These are phyloP conservation scores for Peucedramus taeniatus DNA, from an alignment of 2,113 vertebrate species.

Conservation along the genomic window DNA sequence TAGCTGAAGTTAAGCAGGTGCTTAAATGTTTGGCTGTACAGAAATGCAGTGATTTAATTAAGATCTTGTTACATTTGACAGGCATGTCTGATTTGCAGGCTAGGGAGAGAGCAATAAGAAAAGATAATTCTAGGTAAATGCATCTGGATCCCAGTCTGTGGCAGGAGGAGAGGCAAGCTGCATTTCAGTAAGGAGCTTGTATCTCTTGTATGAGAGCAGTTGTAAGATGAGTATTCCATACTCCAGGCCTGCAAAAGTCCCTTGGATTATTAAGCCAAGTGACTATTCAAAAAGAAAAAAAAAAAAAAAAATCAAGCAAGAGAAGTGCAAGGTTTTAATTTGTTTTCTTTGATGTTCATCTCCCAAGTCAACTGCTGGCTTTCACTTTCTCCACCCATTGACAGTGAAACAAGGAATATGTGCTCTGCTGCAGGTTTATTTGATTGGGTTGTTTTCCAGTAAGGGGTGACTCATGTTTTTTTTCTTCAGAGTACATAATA, in stretches of 20 bases:
- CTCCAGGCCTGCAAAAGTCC: neutral
- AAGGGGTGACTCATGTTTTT: neutral
- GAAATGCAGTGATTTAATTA: constrained; percentile 31
- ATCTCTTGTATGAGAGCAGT: neutral
- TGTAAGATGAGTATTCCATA: neutral
- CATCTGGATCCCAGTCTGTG: neutral
- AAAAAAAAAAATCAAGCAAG: no score
- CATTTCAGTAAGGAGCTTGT: neutral
- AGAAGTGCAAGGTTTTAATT: neutral
- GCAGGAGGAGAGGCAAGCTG: neutral
- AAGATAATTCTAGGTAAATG: neutral
- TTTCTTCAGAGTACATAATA: neutral
- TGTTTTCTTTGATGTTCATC: neutral
- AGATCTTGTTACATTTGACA: constrained; percentile 2
- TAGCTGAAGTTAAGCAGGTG: constrained; percentile 26
- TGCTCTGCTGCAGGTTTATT: neutral
- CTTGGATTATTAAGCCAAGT: neutral
- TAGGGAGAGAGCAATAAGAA: neutral
- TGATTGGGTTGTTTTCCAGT: neutral
- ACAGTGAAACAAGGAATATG: neutral
- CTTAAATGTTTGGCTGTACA: constrained; percentile 5
- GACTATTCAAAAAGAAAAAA: neutral
- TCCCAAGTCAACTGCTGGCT: neutral
- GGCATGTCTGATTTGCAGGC: neutral
- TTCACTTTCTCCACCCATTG: neutral